These are phyloP conservation scores for Strongylocentrotus purpuratus DNA, from an alignment of 35 echinoderm and acorn worm genomes.

Conservation along the genomic window DNA sequence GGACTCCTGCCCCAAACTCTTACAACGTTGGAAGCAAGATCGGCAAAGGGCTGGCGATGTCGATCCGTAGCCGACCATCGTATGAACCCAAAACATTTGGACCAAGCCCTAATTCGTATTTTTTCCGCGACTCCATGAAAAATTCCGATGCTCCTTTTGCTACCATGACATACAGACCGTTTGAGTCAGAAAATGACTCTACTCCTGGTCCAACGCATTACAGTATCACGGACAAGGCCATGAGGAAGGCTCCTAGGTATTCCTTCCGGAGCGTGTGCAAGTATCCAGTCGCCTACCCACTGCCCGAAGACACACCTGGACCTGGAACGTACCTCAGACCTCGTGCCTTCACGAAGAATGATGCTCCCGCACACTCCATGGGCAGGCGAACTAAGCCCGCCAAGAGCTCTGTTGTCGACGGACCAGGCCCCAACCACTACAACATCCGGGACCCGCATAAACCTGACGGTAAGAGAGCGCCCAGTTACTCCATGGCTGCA, in stretches of 20 bases:
- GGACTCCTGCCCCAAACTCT: slow-evolving; percentile 68
- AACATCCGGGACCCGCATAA: slow-evolving; percentile 67
- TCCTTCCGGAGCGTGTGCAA: slow-evolving; percentile 89
- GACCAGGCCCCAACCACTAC: slow-evolving; percentile 96
- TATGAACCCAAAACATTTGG: slow-evolving; percentile 65
- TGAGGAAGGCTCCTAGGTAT: slow-evolving; percentile 62
- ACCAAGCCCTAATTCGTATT: slow-evolving; percentile 88
- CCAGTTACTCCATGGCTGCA: slow-evolving; percentile 85
- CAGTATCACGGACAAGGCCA: slow-evolving; percentile 47
- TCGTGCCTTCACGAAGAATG: slow-evolving; percentile 83
- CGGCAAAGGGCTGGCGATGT: slow-evolving; percentile 95
- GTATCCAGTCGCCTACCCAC: slow-evolving; percentile 16
- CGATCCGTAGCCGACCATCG: slow-evolving; percentile 79
- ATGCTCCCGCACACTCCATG: slow-evolving; percentile 86
- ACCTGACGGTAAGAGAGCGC: slow-evolving; percentile 91
- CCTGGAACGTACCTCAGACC: slow-evolving; percentile 77
- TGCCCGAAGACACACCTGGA: slow-evolving; percentile 68
- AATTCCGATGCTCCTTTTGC: slow-evolving; percentile 63
- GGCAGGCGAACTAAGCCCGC: slow-evolving; percentile 53
- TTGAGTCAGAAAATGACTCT: slow-evolving; percentile 53
- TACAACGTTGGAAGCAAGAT: slow-evolving; percentile 93
- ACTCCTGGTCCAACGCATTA: slow-evolving; percentile 87
- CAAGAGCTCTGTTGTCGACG: slow-evolving; percentile 30
- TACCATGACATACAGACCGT: slow-evolving; percentile 79
- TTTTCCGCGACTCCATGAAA: slow-evolving; percentile 65